Conservation (phyloP, 2,888 invertebrate genomes). For the Beris chalybata region DNA sequence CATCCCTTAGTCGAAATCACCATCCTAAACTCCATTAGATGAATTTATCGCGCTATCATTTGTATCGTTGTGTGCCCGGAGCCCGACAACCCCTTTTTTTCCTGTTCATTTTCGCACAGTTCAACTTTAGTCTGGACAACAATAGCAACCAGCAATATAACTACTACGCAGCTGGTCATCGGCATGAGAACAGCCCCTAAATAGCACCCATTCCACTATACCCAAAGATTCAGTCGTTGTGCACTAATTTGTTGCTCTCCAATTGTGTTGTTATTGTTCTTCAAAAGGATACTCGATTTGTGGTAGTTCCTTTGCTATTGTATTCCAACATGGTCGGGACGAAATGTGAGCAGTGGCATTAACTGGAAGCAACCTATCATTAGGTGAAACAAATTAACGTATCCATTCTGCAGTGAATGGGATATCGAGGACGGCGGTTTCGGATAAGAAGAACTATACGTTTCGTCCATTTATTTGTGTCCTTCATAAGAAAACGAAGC, state of each 20-base stretch:
- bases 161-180: not conserved
- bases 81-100: conserved; percentile 22
- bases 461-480: not conserved
- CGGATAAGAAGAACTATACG: conserved; percentile 11
- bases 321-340: conserved; percentile 32
- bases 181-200: not conserved
- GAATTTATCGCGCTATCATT: conserved; percentile 39
- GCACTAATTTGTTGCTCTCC: conserved; percentile 38
- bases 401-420: conserved; percentile 30
- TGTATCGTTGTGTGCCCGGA: conserved; percentile 26
- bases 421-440: conserved; percentile 7
- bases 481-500: conserved; percentile 13
- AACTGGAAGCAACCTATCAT: conserved; percentile 38
- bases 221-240: conserved; percentile 29
- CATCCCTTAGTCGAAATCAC: conserved; percentile 16
- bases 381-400: conserved; percentile 39
- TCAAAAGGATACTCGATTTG: conserved; percentile 30
- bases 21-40: conserved; percentile 32
- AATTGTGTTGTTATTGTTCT: conserved; percentile 37
- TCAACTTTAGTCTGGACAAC: not conserved
- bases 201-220: conserved; percentile 27
- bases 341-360: conserved; percentile 37
- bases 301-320: conserved; percentile 29
- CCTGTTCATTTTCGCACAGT: not conserved
- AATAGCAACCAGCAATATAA: conserved; percentile 15